Evolutionary conservation across 2,113 vertebrate genomes (phyloP).

Genomic region (Chauna torquata): DNA sequence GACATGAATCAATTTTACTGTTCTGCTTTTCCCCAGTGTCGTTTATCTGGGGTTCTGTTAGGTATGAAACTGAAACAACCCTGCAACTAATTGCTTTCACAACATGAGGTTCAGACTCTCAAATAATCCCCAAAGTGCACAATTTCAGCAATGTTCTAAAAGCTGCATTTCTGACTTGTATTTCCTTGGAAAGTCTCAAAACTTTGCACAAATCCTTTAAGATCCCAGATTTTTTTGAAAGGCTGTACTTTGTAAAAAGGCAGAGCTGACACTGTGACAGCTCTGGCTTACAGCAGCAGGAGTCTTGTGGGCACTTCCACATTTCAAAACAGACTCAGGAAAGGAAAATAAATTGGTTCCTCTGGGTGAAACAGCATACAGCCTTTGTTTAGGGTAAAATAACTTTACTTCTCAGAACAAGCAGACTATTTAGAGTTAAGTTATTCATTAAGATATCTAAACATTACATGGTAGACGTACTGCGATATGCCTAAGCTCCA

Average conservation of each 20-base stretch:
- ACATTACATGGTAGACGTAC: slow-evolving; percentile 54
- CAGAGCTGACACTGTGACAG: slow-evolving; percentile 50
- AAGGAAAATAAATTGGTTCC: slow-evolving; percentile 75
- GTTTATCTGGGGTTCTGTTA: slow-evolving; percentile 4
- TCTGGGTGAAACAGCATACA: slow-evolving; percentile 55
- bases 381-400: slow-evolving; percentile 72
- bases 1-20: slow-evolving; percentile 43
- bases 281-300: slow-evolving; percentile 35
- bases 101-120: neutral
- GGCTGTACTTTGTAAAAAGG: slow-evolving; percentile 14
- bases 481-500: slow-evolving; percentile 48
- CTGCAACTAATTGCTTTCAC: slow-evolving; percentile 30
- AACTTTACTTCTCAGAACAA: slow-evolving; percentile 56
- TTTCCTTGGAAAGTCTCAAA: slow-evolving; percentile 43
- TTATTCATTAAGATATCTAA: slow-evolving; percentile 72
- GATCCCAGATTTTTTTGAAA: slow-evolving; percentile 34
- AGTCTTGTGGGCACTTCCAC: slow-evolving; percentile 35
- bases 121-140: neutral
- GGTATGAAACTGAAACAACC: slow-evolving; percentile 18
- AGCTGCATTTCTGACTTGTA: slow-evolving; percentile 38
- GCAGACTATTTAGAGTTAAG: slow-evolving; percentile 69
- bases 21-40: neutral
- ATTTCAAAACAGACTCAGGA: slow-evolving; percentile 61
- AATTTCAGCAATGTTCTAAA: neutral
- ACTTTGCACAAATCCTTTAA: neutral